phyloP scores from a whole-genome alignment of 2,113 vertebrate genomes.

The Ploceus nigricollis region DNA sequence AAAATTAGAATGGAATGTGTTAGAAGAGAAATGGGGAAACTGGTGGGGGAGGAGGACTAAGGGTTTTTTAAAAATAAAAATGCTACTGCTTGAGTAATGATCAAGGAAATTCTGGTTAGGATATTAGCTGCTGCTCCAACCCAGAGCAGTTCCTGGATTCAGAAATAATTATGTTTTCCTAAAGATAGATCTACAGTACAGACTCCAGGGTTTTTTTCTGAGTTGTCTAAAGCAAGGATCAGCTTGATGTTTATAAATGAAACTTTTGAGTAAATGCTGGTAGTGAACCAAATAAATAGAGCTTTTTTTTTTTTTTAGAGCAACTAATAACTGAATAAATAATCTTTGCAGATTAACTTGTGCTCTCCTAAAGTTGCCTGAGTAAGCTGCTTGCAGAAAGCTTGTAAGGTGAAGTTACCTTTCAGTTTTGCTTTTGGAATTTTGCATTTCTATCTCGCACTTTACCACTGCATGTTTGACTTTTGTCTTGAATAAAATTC shows the following conservation, averaged over 20 bases:
- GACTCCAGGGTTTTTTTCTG: neutral
- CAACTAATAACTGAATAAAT: neutral
- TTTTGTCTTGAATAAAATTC: neutral
- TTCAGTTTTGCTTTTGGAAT: neutral
- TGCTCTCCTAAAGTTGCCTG: neutral
- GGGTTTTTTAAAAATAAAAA: neutral
- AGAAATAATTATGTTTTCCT: constrained; percentile 38
- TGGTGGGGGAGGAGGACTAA: constrained; percentile 41
- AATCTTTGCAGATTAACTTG: neutral
- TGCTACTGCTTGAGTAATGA: constrained; percentile 21
- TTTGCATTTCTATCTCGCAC: neutral
- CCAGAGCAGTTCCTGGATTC: neutral
- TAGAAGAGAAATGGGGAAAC: constrained; percentile 34
- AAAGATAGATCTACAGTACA: neutral
- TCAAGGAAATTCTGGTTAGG: constrained; percentile 20
- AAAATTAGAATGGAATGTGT: constrained; percentile 68
- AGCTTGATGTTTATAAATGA: neutral
- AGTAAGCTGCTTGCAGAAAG: neutral
- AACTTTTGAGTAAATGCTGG: neutral
- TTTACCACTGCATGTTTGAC: neutral
- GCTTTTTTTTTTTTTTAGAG: neutral
- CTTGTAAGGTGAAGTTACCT: neutral
- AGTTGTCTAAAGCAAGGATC: neutral
- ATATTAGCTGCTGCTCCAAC: constrained; percentile 30
- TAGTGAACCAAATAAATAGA: neutral